These are phyloP conservation scores for Vidua chalybeata DNA, from an alignment of 2,113 vertebrate genomes.

Conservation along the genomic window DNA sequence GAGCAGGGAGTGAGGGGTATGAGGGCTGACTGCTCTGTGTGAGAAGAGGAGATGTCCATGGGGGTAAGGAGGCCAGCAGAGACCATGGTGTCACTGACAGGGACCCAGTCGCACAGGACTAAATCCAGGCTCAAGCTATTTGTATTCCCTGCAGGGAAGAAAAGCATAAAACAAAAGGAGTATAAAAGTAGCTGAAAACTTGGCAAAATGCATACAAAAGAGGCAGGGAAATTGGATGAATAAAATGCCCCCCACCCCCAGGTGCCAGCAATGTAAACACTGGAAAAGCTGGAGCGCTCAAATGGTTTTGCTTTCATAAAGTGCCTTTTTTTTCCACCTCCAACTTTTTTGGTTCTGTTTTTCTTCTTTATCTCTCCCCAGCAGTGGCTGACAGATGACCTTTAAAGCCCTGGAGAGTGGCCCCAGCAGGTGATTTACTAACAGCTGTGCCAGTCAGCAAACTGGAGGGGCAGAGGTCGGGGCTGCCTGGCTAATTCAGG, in stretches of 20 bases:
- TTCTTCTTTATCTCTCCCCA: slow-evolving; percentile 52
- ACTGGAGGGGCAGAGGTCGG: slow-evolving; percentile 28
- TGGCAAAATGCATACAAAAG: not conserved
- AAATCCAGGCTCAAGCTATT: not conserved
- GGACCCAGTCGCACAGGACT: not conserved
- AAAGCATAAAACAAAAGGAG: not conserved
- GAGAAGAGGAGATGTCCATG: not conserved
- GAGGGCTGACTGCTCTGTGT: not conserved
- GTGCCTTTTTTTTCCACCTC: not conserved
- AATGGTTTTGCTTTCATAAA: not conserved
- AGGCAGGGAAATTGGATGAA: not conserved
- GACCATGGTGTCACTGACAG: not conserved
- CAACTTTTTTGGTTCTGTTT: slow-evolving; percentile 44
- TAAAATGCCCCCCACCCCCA: not conserved
- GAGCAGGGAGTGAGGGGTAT: not conserved
- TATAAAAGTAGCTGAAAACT: not conserved
- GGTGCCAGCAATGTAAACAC: slow-evolving; percentile 25
- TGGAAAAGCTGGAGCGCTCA: not conserved
- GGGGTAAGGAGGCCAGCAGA: not conserved
- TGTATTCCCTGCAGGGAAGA: not conserved
- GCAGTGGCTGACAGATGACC: slow-evolving; percentile 67
- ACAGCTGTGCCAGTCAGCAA: slow-evolving; percentile 69
- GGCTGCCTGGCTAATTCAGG: not conserved
- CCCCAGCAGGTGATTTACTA: slow-evolving; percentile 67
- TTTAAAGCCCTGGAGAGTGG: slow-evolving; percentile 10